Base-by-base conservation (phyloP, 2,113 vertebrate species). In the Microcebus lehilahytsara region DNA sequence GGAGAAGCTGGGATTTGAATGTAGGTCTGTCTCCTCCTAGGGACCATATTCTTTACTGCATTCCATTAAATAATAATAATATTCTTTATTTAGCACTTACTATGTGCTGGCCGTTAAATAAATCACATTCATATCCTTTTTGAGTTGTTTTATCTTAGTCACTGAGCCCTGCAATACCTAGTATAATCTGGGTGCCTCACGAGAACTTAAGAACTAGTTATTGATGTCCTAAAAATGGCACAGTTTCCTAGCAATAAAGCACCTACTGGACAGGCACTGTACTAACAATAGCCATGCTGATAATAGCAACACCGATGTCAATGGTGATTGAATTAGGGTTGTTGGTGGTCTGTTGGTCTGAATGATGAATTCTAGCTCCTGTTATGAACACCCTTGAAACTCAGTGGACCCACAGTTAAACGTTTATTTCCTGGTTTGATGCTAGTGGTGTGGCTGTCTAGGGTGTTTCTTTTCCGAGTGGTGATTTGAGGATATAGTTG, bases 41-140 rank as follows among this genome's bases (percentile, higher is more conserved):
- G 78, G 62, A 13, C 20, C 7, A 1, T 32, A 0, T 11, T 56
- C 5, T 56, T 56, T 56, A 19, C 53, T 56, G 53, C 53, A 19
- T 56, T 20, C 5, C 19, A 53, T 53, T 53, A 53, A 53, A 53
- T 53, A 56, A 56, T 56, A 56, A 66, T 16, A 13, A 34, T 66
- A 34, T 13, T 34, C 30, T 66, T 66, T 66, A 64, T 64, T 64
- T 64, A 56, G 53, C 34, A 51, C 9, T 5, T 9, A 6, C 34
- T 16, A 1, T 10, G 46, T 46, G 69, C 34, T 1, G 19, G 23
- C 1, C 3, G 0, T 34, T 19, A 14, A 40, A 30, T 3, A 30
- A 20, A 64, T 20, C 40, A 32, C 1, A 42, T 4, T 2, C 37
- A 12, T 22, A n/a, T 13, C 27, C 56, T n/a, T 75, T 62, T 12